Evolutionary conservation across 2,797 vertebrate species (phyloP).

Genomic region (Choloepus didactylus): DNA sequence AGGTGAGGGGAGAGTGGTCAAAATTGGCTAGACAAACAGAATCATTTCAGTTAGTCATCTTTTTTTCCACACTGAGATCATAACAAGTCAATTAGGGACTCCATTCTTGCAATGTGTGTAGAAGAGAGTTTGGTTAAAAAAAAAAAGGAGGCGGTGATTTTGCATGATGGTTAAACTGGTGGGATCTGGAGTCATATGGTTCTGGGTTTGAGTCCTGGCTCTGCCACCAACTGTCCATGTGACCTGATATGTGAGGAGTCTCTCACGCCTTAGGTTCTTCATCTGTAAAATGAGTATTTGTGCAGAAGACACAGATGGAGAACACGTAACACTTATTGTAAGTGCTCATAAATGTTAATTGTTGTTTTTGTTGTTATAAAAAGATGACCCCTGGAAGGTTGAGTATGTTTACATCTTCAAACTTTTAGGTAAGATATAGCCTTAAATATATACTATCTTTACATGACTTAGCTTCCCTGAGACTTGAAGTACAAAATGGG

Average conservation of each 20-base stretch:
- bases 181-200: background rate
- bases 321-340: background rate
- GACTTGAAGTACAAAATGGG: background rate
- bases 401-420: constrained; percentile 51
- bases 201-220: background rate
- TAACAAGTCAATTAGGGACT: background rate
- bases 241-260: background rate
- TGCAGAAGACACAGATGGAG: background rate
- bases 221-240: background rate
- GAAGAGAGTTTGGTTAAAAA: background rate
- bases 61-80: background rate
- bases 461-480: background rate
- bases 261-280: background rate
- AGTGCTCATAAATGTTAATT: constrained; percentile 23
- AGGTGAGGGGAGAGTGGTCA: background rate
- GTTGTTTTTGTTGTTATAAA: constrained; percentile 55
- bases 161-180: background rate
- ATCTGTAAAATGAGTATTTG: background rate
- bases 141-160: background rate
- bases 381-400: constrained; percentile 28
- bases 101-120: background rate
- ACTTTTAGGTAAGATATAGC: constrained; percentile 13
- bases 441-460: constrained; percentile 7
- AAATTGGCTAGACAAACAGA: background rate
- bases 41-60: background rate